Evolutionary conservation across 2,888 invertebrate species (phyloP).

Genomic region (Syrista parreyssii): DNA sequence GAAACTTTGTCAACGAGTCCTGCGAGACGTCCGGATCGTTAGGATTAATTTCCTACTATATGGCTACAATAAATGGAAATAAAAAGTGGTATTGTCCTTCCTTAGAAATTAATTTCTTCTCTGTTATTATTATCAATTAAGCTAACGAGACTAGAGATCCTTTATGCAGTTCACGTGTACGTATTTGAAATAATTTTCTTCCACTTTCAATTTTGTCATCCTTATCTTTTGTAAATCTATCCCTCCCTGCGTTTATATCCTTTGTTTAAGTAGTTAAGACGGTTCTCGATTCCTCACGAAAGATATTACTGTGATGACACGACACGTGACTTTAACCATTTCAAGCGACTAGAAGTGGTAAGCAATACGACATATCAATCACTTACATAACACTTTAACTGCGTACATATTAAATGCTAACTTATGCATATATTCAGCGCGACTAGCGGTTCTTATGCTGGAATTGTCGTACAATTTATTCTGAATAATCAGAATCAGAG

Average conservation of each 20-base stretch:
- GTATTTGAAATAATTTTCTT: neutral
- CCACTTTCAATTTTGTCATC: neutral
- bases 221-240: neutral
- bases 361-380: conserved; percentile 10
- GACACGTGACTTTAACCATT: neutral
- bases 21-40: neutral
- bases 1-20: conserved; percentile 14
- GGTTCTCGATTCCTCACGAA: neutral
- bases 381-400: conserved; percentile 6
- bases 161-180: neutral
- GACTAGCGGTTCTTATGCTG: conserved; percentile 9
- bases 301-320: neutral
- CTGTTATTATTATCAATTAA: conserved; percentile 2
- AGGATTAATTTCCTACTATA: conserved; percentile 22
- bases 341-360: conserved; percentile 9
- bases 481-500: conserved; percentile 70
- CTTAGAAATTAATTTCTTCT: conserved; percentile 48
- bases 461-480: conserved; percentile 53
- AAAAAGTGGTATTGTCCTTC: conserved; percentile 59
- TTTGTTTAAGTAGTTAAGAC: neutral
- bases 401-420: conserved; percentile 20
- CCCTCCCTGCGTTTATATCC: neutral
- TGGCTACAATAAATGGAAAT: conserved; percentile 39
- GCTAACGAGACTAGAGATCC: neutral
- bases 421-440: conserved; percentile 13